These are phyloP conservation scores for Poeciliopsis turneri DNA, from an alignment of 2,797 vertebrate genomes.

Conservation along the genomic window DNA sequence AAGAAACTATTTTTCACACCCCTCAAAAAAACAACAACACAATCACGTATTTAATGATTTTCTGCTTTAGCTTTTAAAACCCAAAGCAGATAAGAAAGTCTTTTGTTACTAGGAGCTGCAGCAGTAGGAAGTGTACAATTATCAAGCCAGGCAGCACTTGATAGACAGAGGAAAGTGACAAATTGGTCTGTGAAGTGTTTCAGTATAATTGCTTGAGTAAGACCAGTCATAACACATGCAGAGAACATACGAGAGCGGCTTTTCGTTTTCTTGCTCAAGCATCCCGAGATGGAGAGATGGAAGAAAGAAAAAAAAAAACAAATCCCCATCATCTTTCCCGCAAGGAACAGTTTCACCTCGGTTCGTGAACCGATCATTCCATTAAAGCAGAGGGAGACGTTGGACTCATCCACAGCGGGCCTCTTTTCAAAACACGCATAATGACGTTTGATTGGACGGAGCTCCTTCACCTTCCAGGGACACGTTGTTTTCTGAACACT, in stretches of 20 bases:
- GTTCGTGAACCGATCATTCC: not conserved
- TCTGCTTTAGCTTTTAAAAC: not conserved
- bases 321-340: not conserved
- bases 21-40: not conserved
- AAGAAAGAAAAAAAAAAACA: not conserved
- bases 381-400: not conserved
- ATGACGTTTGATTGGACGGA: constrained; percentile 2
- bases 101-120: not conserved
- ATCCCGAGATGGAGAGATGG: constrained; percentile 1
- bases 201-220: not conserved
- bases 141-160: not conserved
- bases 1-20: not conserved
- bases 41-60: not conserved
- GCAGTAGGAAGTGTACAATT: not conserved
- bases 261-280: not conserved
- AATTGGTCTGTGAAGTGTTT: constrained; percentile 3
- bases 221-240: not conserved
- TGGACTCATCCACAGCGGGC: not conserved
- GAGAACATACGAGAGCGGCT: not conserved
- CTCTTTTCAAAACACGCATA: constrained; percentile 3
- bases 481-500: constrained; percentile 39
- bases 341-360: constrained; percentile 6
- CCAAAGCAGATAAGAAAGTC: not conserved
- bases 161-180: not conserved
- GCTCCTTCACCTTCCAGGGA: constrained; percentile 26